These are phyloP conservation scores for Gymnopithys bicolor DNA, from an alignment of 2,797 vertebrate species.

Conservation along the genomic window DNA sequence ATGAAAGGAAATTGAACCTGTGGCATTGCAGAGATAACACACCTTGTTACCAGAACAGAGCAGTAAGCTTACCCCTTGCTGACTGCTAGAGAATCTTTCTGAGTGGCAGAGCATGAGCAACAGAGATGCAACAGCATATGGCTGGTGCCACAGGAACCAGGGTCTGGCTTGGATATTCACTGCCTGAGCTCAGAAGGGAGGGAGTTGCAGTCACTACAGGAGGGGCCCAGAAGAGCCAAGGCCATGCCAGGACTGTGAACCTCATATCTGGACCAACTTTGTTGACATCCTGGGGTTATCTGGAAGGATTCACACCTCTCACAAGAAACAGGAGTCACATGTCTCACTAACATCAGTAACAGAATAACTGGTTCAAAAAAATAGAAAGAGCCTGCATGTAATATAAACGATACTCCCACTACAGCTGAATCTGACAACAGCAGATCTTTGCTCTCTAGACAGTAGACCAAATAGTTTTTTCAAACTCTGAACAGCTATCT, in stretches of 20 bases:
- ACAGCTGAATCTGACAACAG: neutral
- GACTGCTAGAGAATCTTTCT: neutral
- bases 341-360: neutral
- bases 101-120: neutral
- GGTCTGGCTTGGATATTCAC: fast-evolving
- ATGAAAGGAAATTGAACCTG: neutral
- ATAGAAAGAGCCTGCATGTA: neutral
- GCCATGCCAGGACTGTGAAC: neutral
- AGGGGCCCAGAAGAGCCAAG: neutral
- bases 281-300: neutral
- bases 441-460: neutral
- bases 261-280: neutral
- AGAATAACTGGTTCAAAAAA: neutral
- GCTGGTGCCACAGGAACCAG: neutral
- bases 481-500: neutral
- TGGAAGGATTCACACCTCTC: neutral
- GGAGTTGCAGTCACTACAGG: fast-evolving
- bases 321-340: neutral
- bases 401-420: neutral
- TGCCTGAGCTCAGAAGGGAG: neutral
- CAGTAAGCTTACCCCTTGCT: neutral
- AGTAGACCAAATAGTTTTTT: neutral
- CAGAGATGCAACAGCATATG: neutral
- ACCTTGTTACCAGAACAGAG: neutral
- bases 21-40: neutral